Evolutionary conservation across 2,888 invertebrate species (phyloP).

Genomic region (Tetramorium bicarinatum): DNA sequence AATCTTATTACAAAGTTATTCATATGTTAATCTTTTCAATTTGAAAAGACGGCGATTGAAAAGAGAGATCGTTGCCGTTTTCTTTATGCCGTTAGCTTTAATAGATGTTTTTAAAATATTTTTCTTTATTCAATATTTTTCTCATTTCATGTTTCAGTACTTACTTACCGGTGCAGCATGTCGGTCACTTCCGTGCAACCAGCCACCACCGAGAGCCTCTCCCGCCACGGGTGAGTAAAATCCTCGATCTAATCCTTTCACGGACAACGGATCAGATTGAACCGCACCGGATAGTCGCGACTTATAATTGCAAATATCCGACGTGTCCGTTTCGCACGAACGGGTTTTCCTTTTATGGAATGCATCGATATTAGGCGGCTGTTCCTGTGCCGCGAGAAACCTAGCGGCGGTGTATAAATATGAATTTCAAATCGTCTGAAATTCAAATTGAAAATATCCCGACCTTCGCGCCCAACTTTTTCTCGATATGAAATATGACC

Average conservation of each 20-base stretch:
- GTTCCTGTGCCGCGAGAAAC: neutral
- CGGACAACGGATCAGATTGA: neutral
- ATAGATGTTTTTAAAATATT: conserved; percentile 11
- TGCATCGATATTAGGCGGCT: neutral
- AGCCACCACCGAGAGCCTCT: conserved; percentile 81
- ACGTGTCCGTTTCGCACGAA: neutral
- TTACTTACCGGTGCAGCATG: conserved; percentile 79
- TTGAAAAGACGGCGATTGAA: neutral
- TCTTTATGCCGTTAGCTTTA: no score
- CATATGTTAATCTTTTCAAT: neutral
- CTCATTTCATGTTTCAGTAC: conserved; percentile 78
- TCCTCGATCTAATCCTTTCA: conserved; percentile 10
- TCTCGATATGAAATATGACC: neutral
- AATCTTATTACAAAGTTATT: neutral
- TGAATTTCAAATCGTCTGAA: neutral
- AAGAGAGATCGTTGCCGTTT: neutral
- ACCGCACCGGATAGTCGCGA: neutral
- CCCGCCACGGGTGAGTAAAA: conserved; percentile 83
- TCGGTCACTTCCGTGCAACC: conserved; percentile 84
- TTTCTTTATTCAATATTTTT: neutral
- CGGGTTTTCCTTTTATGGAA: neutral
- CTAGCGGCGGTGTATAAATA: neutral
- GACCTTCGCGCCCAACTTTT: neutral
- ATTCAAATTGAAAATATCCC: neutral
- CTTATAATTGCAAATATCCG: conserved; percentile 39